A percentile compares a stretch with the other conserved stretches of the same genome.
Conservation (phyloP, 2,113 vertebrate genomes). For the Proterorhinus semilunaris region DNA sequence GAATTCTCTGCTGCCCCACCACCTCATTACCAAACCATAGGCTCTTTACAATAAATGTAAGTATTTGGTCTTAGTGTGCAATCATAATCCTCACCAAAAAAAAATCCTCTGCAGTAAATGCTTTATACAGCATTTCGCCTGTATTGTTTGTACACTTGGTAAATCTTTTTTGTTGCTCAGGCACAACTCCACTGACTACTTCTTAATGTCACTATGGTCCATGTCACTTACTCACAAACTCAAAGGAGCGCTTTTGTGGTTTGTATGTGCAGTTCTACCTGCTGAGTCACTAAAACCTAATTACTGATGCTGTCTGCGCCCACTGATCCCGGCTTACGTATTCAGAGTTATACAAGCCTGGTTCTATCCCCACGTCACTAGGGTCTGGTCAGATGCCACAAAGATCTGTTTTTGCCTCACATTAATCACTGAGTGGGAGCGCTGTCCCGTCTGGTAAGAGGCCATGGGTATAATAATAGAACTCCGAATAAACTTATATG, state of each 20-base stretch:
- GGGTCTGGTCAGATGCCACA: conserved; percentile 45
- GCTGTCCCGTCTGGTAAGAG: neutral
- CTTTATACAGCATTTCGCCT: too few relatives aligned
- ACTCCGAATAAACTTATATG: too few relatives aligned
- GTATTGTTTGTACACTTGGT: too few relatives aligned
- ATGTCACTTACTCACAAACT: neutral
- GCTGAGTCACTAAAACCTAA: conserved; percentile 61
- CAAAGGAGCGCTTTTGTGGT: neutral
- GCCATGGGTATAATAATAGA: too few relatives aligned
- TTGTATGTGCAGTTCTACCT: conserved; percentile 18
- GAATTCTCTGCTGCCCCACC: too few relatives aligned
- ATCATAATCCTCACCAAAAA: too few relatives aligned
- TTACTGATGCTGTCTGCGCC: conserved; percentile 48
- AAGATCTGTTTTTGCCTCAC: conserved; percentile 44
- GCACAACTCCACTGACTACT: neutral
- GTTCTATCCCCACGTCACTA: conserved; percentile 27
- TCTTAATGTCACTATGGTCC: neutral
- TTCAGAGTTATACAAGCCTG: conserved; percentile 55
- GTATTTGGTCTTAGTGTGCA: too few relatives aligned
- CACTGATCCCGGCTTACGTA: conserved; percentile 43
- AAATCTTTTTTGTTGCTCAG: too few relatives aligned
- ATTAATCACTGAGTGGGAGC: conserved; percentile 35
- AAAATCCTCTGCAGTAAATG: too few relatives aligned
- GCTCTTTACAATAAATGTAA: too few relatives aligned
- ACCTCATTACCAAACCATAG: too few relatives aligned